A percentile compares a stretch with the other conserved stretches of the same genome.
Conservation (phyloP, 2,113 vertebrate species). For the Phrynosoma platyrhinos region DNA sequence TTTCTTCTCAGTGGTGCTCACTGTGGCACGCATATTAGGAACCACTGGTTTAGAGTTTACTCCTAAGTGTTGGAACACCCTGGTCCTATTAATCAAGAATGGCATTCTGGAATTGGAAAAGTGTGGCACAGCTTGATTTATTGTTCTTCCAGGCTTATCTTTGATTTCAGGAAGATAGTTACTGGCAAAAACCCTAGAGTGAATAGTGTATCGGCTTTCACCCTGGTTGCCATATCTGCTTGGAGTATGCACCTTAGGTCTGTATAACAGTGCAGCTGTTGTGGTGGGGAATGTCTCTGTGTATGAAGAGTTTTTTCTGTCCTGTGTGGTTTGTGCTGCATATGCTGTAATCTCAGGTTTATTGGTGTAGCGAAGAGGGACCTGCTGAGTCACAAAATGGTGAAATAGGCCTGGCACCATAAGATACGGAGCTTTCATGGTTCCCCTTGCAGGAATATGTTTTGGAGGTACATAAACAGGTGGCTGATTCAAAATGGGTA, state of each 20-base stretch:
- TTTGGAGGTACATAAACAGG: constrained; percentile 38
- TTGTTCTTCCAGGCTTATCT: constrained; percentile 51
- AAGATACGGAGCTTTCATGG: constrained; percentile 36
- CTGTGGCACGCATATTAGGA: constrained; percentile 45
- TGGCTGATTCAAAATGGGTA: constrained; percentile 50
- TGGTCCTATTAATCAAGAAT: constrained; percentile 67
- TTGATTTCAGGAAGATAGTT: constrained; percentile 79
- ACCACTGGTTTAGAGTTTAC: constrained; percentile 46
- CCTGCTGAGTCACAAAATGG: constrained; percentile 53
- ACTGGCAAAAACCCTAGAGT: constrained; percentile 69
- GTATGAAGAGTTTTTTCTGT: constrained; percentile 41
- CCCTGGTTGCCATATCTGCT: constrained; percentile 29
- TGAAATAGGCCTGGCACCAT: constrained; percentile 49
- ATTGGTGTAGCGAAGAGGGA: constrained; percentile 62
- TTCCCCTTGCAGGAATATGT: constrained; percentile 36
- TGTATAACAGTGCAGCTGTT: constrained; percentile 19
- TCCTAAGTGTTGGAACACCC: constrained; percentile 53
- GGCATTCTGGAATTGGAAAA: constrained; percentile 59
- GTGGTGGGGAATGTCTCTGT: constrained; percentile 34
- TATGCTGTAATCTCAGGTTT: constrained; percentile 65
- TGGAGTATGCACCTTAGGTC: constrained; percentile 22
- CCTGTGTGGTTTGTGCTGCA: constrained; percentile 56
- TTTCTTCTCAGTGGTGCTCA: constrained; percentile 48
- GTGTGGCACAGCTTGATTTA: constrained; percentile 58
- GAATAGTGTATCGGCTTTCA: constrained; percentile 43